phyloP scores from a whole-genome alignment of 1,140 invertebrate genomes.

The Octopus sinensis region DNA sequence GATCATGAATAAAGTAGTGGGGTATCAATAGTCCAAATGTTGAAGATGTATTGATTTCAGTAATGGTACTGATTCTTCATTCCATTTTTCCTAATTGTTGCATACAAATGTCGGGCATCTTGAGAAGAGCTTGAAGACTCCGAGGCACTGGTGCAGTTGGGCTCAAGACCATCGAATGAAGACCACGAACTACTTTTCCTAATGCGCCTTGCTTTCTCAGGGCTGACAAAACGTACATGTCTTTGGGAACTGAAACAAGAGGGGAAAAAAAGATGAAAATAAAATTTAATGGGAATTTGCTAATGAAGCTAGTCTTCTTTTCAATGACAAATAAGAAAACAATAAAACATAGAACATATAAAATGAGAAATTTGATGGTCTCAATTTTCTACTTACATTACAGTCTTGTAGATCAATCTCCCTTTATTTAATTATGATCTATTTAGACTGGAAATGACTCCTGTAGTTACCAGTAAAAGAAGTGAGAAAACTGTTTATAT shows the following conservation, averaged over 20 bases:
- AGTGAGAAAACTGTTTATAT: background rate
- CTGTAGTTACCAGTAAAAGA: too few species aligned
- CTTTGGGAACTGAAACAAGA: slow-evolving; percentile 5
- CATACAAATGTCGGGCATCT: background rate
- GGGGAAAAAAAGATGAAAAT: background rate
- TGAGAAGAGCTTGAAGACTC: background rate
- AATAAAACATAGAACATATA: background rate
- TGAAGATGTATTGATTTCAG: slow-evolving; percentile 16
- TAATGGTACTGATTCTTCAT: slow-evolving; percentile 21
- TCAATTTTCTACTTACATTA: background rate
- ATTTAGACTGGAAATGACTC: too few species aligned
- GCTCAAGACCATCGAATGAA: slow-evolving; percentile 38
- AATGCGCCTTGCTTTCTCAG: slow-evolving; percentile 27
- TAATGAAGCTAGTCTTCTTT: too few species aligned
- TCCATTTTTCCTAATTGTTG: slow-evolving; percentile 32
- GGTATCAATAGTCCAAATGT: background rate
- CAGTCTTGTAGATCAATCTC: background rate
- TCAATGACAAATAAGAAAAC: background rate
- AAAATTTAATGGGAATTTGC: background rate
- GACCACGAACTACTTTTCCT: slow-evolving; percentile 37
- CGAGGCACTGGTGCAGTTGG: background rate
- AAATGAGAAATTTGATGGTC: background rate
- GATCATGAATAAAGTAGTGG: too few species aligned
- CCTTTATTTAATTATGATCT: too few species aligned
- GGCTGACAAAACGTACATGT: slow-evolving; percentile 31